These are phyloP conservation scores for Stichopus horrens DNA, from an alignment of 53 echinoderm and acorn worm genomes.

Conservation along the genomic window DNA sequence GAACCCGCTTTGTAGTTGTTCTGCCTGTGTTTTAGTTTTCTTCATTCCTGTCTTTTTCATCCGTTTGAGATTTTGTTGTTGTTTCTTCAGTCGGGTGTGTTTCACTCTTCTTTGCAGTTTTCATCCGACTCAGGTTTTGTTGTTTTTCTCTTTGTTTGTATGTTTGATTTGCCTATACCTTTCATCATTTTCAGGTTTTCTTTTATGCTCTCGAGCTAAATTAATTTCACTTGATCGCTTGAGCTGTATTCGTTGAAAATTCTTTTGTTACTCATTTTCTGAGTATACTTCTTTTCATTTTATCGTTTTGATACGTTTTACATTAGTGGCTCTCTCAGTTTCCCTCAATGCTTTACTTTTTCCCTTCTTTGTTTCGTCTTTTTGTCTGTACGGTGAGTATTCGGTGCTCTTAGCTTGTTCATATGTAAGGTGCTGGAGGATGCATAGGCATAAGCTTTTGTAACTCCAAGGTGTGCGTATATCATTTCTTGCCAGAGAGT, in stretches of 20 bases:
- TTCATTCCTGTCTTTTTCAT: background rate
- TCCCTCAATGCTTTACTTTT: background rate
- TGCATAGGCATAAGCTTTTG: too few relatives aligned
- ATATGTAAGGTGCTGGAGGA: background rate
- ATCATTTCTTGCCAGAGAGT: conserved; percentile 13
- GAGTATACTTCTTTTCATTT: too few relatives aligned
- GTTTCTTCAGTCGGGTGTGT: too few relatives aligned
- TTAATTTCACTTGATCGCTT: too few relatives aligned
- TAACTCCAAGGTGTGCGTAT: background rate
- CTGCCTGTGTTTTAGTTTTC: too few relatives aligned
- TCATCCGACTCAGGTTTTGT: background rate
- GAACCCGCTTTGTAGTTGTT: too few relatives aligned
- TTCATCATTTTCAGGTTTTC: too few relatives aligned
- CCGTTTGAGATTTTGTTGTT: background rate
- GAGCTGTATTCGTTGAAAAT: too few relatives aligned
- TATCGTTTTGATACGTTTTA: too few relatives aligned
- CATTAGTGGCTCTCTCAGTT: background rate
- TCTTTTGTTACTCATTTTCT: too few relatives aligned
- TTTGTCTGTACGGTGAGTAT: background rate
- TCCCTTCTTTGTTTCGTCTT: background rate
- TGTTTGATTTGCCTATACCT: too few relatives aligned
- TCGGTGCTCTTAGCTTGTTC: background rate
- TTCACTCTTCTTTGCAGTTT: background rate
- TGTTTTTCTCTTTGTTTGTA: background rate
- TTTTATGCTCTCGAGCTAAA: too few relatives aligned